Base-by-base conservation (phyloP, 1,140 invertebrate species). In the Cherax quadricarinatus region DNA sequence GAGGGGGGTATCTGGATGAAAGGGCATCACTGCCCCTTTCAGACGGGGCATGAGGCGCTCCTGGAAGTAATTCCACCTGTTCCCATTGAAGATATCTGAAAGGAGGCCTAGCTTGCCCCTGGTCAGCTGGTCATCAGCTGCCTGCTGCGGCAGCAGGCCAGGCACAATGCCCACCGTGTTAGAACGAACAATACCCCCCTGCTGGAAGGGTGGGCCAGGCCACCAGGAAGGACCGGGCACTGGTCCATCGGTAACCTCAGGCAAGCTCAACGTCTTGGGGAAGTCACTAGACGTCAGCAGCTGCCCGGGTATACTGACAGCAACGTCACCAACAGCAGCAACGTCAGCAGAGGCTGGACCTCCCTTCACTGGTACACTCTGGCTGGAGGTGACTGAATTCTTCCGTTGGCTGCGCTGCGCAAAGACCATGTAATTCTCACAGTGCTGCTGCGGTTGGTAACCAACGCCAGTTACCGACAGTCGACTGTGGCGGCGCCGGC, bases 161-260 rank as follows among this genome's bases (percentile, higher is more conserved):
- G 9, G 57, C 2, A 41, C 30, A 41, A 41, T 41, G 30, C 53
- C 53, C 53, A 57, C 5, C 84, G 18, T 14, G 62, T 12, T 12
- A 18, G 62, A 21, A 1, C 5, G 62, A 5, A 90, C 81, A 18
- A 90, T 51, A 10, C 88, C 88, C 14, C 88, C 88, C 66, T 90
- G 88, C 88, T 78, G 88, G 9, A 90, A n/a, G 16, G 88, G 88
- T 7, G 88, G 88, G 14, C 88, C 88, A 5, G 88, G 88, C 88
- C 88, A 90, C 88, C 88, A 90, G 81, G 81, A 73, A 1, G 81
- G 80, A 18, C 62, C 81, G n/a, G 88, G 62, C 49, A n/a, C 21
- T 21, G 70, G 21, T 10, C 41, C n/a, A 49, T 78, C 88, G 51
- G 51, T 62, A 14, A 9, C 49, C 51, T 30, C 51, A 21, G 86